phyloP scores from a whole-genome alignment of 1,140 invertebrate species.

The Psilanteris sp. region DNA sequence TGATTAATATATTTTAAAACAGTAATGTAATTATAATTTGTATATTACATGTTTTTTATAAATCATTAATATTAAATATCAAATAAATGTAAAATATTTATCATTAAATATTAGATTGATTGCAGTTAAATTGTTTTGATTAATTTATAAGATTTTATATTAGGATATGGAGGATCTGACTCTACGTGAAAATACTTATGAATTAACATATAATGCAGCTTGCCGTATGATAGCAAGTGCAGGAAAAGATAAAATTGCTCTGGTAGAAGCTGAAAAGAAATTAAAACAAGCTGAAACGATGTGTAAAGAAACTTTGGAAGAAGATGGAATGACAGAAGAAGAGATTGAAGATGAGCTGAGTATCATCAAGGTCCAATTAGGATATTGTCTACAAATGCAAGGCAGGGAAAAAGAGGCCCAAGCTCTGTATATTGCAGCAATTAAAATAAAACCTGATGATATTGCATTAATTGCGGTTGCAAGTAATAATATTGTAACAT shows the following conservation, averaged over 20 bases:
- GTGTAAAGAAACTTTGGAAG: constrained; percentile 90
- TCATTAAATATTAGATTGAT: no score
- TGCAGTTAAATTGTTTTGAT: no score
- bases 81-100: no score
- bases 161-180: constrained; percentile 80
- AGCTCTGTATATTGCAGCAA: constrained; percentile 87
- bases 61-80: no score
- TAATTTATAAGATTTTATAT: no score
- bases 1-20: no score
- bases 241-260: constrained; percentile 78
- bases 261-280: constrained; percentile 88
- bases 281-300: constrained; percentile 90
- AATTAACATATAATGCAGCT: constrained; percentile 93
- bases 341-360: constrained; percentile 93
- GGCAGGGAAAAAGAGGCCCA: constrained; percentile 89
- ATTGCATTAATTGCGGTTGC: constrained; percentile 92
- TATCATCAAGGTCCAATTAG: constrained; percentile 94
- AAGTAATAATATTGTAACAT: no score
- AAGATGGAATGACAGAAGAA: constrained; percentile 92
- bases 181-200: constrained; percentile 87
- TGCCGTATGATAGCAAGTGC: constrained; percentile 88
- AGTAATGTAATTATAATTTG: no score
- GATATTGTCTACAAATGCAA: constrained; percentile 91
- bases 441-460: constrained; percentile 90
- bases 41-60: no score